Percentiles rank a stretch among this genome's conserved stretches.
These are phyloP conservation scores for Muscina levida DNA, from an alignment of 2,888 invertebrate genomes.

Conservation along the genomic window DNA sequence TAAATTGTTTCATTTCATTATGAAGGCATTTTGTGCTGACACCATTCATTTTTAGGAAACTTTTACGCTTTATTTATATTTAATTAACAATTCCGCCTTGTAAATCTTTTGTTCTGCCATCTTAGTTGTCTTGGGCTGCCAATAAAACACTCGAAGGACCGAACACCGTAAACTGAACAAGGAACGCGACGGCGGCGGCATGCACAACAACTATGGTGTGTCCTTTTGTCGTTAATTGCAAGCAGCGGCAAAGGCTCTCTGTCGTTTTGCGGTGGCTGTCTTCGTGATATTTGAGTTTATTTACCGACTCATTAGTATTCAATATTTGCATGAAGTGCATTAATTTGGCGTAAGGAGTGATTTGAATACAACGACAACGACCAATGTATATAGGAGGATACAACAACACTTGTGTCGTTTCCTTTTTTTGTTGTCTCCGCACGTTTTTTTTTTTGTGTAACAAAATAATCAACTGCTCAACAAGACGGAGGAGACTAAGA, in stretches of 20 bases:
- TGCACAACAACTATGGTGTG: slow-evolving; percentile 5
- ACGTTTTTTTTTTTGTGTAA: no score
- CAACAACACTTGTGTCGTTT: neutral
- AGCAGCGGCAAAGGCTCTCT: slow-evolving; percentile 14
- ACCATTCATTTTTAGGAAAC: slow-evolving; percentile 13
- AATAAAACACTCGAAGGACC: neutral
- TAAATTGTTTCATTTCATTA: slow-evolving; percentile 15
- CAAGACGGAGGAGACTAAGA: neutral
- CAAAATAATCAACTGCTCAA: slow-evolving; percentile 11
- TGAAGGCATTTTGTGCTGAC: slow-evolving; percentile 21
- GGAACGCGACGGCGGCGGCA: neutral
- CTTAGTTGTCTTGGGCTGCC: neutral
- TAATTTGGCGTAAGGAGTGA: slow-evolving; percentile 62
- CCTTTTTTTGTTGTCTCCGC: neutral
- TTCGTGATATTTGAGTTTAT: slow-evolving; percentile 31
- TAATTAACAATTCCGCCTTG: slow-evolving; percentile 38
- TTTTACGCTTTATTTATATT: slow-evolving; percentile 36
- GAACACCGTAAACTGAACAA: slow-evolving; percentile 1
- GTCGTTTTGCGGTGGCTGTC: slow-evolving; percentile 17
- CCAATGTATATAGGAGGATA: slow-evolving; percentile 2
- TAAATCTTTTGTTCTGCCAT: slow-evolving; percentile 19
- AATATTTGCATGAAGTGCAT: slow-evolving; percentile 64
- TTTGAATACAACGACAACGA: slow-evolving; percentile 49
- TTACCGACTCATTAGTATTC: slow-evolving; percentile 62
- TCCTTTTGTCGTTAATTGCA: slow-evolving; percentile 52